Percentiles rank a stretch among this genome's conserved stretches.
Conservation (phyloP, 2,113 vertebrate species). For the Ciconia boyciana region DNA sequence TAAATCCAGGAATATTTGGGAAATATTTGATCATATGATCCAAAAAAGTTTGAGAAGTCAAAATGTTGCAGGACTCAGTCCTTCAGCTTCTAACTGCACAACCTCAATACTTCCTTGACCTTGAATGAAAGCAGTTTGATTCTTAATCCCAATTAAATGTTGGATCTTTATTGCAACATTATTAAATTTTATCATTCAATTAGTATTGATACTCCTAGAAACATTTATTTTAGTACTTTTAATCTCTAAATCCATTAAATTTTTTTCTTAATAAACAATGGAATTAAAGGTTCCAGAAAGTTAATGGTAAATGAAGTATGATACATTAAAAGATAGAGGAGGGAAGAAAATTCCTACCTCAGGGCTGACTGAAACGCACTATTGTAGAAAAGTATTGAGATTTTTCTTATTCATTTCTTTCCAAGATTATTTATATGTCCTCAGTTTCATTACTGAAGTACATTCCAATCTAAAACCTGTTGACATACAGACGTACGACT, state of each 20-base stretch:
- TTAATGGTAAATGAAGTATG: not conserved
- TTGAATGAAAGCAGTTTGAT: not conserved
- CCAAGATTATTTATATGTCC: not conserved
- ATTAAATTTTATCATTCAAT: not conserved
- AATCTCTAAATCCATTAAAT: not conserved
- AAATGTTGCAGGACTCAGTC: not conserved
- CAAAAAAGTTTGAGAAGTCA: not conserved
- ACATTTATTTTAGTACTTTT: not conserved
- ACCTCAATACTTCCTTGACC: not conserved
- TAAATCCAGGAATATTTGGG: not conserved
- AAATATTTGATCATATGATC: not conserved
- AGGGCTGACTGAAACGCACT: not conserved
- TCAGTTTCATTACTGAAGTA: not conserved
- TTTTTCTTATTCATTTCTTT: not conserved
- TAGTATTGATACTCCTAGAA: not conserved
- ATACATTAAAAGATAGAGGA: not conserved
- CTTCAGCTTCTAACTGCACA: not conserved
- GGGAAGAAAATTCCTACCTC: not conserved
- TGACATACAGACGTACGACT: not conserved
- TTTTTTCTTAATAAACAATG: not conserved
- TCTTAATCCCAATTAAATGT: not conserved
- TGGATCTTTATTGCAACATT: not conserved
- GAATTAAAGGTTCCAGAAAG: not conserved
- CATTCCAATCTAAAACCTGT: not conserved
- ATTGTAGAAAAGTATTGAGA: not conserved